These are phyloP conservation scores for Netelia virgata DNA, from an alignment of 2,888 invertebrate genomes.

Conservation along the genomic window DNA sequence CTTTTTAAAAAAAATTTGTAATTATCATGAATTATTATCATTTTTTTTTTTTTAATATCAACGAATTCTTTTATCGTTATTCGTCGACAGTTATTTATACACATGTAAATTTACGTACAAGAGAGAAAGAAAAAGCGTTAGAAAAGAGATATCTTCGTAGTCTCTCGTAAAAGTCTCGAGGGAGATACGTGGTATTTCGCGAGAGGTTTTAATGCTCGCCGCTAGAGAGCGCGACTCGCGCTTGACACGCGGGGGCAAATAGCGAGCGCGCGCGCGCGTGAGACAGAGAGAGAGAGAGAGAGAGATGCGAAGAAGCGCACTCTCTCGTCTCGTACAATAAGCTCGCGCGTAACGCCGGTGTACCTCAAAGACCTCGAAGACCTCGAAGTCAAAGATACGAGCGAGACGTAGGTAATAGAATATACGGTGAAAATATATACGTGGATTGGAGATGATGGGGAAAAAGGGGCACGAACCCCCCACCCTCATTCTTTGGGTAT, in stretches of 20 bases:
- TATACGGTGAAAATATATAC: no score
- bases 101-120: neutral
- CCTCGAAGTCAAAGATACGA: constrained; percentile 20
- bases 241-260: constrained; percentile 33
- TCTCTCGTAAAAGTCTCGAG: neutral
- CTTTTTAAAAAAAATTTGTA: no score
- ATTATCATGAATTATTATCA: no score
- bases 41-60: no score
- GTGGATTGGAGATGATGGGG: neutral
- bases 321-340: constrained; percentile 37
- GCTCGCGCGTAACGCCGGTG: constrained; percentile 43
- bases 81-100: neutral
- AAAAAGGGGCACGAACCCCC: neutral
- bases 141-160: neutral
- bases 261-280: constrained; percentile 28
- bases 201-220: constrained; percentile 38
- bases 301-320: constrained; percentile 31
- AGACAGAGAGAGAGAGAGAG: neutral
- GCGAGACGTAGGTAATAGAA: no score
- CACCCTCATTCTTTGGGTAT: constrained; percentile 36
- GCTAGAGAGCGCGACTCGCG: constrained; percentile 31
- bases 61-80: no score
- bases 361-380: neutral
- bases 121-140: neutral
- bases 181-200: constrained; percentile 11